phyloP scores from a whole-genome alignment of 2,888 invertebrate species.

The Clanis bilineata region DNA sequence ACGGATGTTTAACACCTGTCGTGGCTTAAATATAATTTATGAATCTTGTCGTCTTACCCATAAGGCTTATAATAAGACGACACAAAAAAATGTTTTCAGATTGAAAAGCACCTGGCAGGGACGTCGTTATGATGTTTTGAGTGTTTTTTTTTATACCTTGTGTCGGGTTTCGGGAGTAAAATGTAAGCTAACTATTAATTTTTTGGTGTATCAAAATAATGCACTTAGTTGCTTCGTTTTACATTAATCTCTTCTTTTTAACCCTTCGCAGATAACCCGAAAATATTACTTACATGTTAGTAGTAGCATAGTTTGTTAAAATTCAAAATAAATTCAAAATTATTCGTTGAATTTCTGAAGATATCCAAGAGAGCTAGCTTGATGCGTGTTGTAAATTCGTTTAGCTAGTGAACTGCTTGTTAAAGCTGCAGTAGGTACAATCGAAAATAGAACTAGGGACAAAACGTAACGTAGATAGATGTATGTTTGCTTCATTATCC shows the following conservation, averaged over 20 bases:
- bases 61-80: not conserved
- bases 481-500: slow-evolving; percentile 77
- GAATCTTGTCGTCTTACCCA: not conserved
- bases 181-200: not conserved
- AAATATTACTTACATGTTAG: too few species aligned
- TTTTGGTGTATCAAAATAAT: not conserved
- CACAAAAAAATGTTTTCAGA: slow-evolving; percentile 22
- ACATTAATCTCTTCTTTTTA: not conserved
- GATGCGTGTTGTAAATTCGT: not conserved
- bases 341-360: too few species aligned
- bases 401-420: not conserved
- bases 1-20: slow-evolving; percentile 47
- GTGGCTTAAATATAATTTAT: slow-evolving; percentile 20
- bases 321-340: too few species aligned
- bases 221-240: not conserved
- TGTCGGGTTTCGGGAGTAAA: not conserved
- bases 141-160: not conserved
- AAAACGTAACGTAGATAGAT: slow-evolving; percentile 35
- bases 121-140: slow-evolving; percentile 1
- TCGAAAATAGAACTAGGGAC: not conserved
- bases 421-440: not conserved
- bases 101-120: slow-evolving; percentile 27
- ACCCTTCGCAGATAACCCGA: too few species aligned
- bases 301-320: too few species aligned
- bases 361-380: too few species aligned